These are phyloP conservation scores for Hemaris fuciformis DNA, from an alignment of 2,888 invertebrate species.

Conservation along the genomic window DNA sequence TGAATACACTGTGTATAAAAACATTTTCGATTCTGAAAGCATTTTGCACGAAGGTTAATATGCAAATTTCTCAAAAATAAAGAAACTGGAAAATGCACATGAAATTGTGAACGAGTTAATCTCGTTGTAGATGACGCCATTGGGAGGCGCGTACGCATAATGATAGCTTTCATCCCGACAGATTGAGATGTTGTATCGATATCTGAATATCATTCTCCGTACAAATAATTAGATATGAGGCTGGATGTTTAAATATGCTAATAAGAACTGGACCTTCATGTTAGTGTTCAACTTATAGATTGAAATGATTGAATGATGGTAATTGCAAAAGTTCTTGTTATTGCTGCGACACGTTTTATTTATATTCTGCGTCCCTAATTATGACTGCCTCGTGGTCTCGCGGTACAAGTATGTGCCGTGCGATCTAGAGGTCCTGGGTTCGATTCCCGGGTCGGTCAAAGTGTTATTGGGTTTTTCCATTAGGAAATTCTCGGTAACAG, in stretches of 20 bases:
- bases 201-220: conserved; percentile 6
- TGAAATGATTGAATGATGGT: conserved; percentile 5
- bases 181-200: conserved; percentile 9
- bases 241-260: not conserved
- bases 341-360: not conserved
- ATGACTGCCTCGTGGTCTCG: too few species aligned
- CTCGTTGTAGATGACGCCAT: not conserved
- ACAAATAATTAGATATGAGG: not conserved
- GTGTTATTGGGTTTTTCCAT: too few species aligned
- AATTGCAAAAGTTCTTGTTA: not conserved
- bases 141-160: not conserved
- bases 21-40: too few species aligned
- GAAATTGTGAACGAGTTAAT: conserved; percentile 10
- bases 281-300: not conserved
- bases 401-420: too few species aligned
- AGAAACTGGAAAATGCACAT: conserved; percentile 9
- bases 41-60: not conserved
- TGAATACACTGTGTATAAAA: too few species aligned
- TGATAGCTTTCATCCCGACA: conserved; percentile 8
- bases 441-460: too few species aligned
- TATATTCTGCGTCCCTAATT: not conserved
- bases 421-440: too few species aligned
- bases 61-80: not conserved
- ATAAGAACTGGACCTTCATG: not conserved
- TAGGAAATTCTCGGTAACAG: too few species aligned